A percentile compares a stretch with the other conserved stretches of the same genome.
Conservation (phyloP, 1,140 invertebrate genomes). For the Drosophila neocordata region DNA sequence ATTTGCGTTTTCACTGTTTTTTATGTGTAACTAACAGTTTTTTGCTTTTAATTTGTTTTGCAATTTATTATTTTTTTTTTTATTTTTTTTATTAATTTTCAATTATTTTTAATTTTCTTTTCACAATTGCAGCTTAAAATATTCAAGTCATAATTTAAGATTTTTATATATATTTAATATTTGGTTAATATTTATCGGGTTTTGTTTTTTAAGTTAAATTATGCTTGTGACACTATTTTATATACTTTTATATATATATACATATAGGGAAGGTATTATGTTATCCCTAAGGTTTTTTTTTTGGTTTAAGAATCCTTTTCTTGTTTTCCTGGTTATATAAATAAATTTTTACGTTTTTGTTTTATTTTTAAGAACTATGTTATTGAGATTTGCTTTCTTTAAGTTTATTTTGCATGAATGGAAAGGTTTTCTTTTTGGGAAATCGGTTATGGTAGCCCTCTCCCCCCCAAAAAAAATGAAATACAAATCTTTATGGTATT, state of each 20-base stretch:
- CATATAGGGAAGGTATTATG: conserved; percentile 11
- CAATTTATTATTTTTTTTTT: conserved; percentile 25
- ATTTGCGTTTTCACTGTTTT: not conserved
- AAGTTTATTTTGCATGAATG: conserved; percentile 27
- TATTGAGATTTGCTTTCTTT: conserved; percentile 29
- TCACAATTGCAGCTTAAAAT: conserved; percentile 66
- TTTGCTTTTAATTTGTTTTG: conserved; percentile 9
- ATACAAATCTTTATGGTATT: no score
- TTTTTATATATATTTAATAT: conserved; percentile 25
- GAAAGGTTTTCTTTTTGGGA: not conserved
- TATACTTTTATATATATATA: not conserved
- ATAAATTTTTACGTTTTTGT: conserved; percentile 8
- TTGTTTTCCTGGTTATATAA: conserved; percentile 8
- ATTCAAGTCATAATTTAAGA: conserved; percentile 72
- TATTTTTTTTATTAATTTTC: conserved; percentile 57
- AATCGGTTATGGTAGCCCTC: conserved; percentile 34
- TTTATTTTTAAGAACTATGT: conserved; percentile 28
- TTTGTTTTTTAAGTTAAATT: conserved; percentile 1
- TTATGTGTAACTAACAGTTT: conserved; percentile 8
- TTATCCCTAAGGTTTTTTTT: conserved; percentile 15
- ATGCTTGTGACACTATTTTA: not conserved
- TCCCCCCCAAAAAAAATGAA: not conserved
- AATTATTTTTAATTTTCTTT: conserved; percentile 61
- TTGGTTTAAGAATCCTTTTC: conserved; percentile 9
- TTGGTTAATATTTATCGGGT: not conserved